Evolutionary conservation across 2,797 vertebrate species (phyloP), one percentile per base, ranked within the genome.

Genomic region (Lepidocolaptes lacrymiger): DNA sequence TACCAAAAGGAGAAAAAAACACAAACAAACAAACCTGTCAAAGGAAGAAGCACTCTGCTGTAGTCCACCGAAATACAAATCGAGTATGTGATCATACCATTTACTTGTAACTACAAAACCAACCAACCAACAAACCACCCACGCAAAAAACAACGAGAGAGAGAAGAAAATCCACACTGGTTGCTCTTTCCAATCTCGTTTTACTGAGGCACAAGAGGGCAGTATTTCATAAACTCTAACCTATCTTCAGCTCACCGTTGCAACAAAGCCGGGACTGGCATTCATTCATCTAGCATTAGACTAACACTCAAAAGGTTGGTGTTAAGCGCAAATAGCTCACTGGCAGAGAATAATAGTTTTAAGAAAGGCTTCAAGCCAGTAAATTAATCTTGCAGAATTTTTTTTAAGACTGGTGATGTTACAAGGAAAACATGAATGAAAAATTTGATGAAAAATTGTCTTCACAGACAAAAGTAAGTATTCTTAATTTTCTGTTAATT

Each of bases 211-310:
- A 93, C 86, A 86, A 89, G 92, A 95, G 88, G 94, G 92, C 94
- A 95, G 82, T 95, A 63, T 96, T 96, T 95, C 88, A 88, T 76
- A 96, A 96, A 97, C 7, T 51, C 85, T 91, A 63, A 67, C 34
- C 12, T 73, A 17, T 14, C n/a, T 75, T 62, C 27, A 4, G 7
- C 37, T 95, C 62, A 63, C 49, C 68, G 24, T 78, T 82, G 27
- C 30, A 61, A 36, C 1, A 17, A 81, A 85, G 16, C 36, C 26
- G 71, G 51, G 39, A 36, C 24, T 67, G 56, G 43, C 30, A 64
- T 58, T 87, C n/a, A 64, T 58, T 87, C 69, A 85, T 54, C 63
- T 68, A 64, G 13, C 8, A 20, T 26, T 73, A 56, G 17, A 32
- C 28, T 37, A 75, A 64, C n/a, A 67, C 28, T 21, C 12, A 59